Percentiles rank a stretch among this genome's conserved stretches.
Conservation (phyloP, 2,888 invertebrate genomes). For the Drosophila aldrichi region DNA sequence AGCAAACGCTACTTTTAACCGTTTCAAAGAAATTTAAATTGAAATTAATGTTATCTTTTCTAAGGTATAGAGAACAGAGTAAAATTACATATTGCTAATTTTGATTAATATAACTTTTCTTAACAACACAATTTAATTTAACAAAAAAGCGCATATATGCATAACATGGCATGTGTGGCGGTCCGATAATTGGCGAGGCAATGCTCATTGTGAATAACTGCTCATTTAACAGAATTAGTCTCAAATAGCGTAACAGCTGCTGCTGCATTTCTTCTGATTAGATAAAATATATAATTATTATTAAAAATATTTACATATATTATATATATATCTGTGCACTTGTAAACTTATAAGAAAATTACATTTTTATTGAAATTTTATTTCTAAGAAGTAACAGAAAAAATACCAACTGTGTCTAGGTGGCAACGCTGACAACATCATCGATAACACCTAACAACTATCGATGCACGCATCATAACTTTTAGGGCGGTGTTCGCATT, state of each 20-base stretch:
- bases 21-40: neutral
- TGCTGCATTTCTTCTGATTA: too few relatives aligned
- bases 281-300: neutral
- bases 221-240: neutral
- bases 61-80: too few relatives aligned
- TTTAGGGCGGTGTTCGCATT: slow-evolving; percentile 65
- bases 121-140: neutral
- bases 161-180: slow-evolving; percentile 8
- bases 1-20: neutral
- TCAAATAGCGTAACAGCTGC: neutral
- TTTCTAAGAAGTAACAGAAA: neutral
- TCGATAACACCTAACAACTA: slow-evolving; percentile 35
- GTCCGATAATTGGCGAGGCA: neutral
- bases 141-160: too few relatives aligned
- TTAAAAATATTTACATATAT: neutral
- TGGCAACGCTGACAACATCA: slow-evolving; percentile 18
- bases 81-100: accelerated
- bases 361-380: neutral
- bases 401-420: neutral
- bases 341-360: neutral
- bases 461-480: slow-evolving; percentile 57
- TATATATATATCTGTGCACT: neutral
- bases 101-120: too few relatives aligned
- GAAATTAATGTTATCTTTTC: neutral
- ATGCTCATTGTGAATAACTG: neutral